These are phyloP conservation scores for Archilochus colubris DNA, from an alignment of 2,113 vertebrate species.

Conservation along the genomic window DNA sequence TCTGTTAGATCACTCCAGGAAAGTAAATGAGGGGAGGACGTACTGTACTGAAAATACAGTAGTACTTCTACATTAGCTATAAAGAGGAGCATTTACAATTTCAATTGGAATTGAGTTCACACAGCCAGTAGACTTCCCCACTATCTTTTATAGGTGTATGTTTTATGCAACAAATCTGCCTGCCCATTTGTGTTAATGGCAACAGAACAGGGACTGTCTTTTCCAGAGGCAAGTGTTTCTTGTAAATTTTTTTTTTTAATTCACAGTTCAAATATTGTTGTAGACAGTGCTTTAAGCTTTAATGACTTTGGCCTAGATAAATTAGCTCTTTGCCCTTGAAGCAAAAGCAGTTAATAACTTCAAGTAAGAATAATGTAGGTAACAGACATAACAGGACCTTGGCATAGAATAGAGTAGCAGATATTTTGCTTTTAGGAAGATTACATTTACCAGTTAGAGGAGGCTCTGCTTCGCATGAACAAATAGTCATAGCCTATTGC, in stretches of 20 bases:
- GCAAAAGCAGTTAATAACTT: no score
- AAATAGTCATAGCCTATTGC: no score
- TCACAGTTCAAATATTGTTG: neutral
- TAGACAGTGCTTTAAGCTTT: no score
- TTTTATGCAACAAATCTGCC: neutral
- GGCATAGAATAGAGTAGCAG: no score
- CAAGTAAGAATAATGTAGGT: no score
- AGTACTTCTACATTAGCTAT: neutral
- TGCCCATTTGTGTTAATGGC: neutral
- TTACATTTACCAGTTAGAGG: no score
- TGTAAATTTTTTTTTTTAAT: neutral
- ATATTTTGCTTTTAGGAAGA: no score
- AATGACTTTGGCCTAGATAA: no score
- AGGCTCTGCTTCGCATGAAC: no score
- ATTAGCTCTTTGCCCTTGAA: no score
- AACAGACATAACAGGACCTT: no score
- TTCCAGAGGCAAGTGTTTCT: neutral
- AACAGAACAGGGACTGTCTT: neutral
- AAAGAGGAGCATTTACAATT: neutral
- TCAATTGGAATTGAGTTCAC: neutral
- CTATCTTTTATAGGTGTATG: neutral
- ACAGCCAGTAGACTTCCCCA: accelerated
- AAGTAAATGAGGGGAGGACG: neutral
- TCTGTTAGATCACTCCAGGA: neutral
- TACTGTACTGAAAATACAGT: neutral